Conservation (phyloP, 2,888 invertebrate species). For the Xylota segnis region DNA sequence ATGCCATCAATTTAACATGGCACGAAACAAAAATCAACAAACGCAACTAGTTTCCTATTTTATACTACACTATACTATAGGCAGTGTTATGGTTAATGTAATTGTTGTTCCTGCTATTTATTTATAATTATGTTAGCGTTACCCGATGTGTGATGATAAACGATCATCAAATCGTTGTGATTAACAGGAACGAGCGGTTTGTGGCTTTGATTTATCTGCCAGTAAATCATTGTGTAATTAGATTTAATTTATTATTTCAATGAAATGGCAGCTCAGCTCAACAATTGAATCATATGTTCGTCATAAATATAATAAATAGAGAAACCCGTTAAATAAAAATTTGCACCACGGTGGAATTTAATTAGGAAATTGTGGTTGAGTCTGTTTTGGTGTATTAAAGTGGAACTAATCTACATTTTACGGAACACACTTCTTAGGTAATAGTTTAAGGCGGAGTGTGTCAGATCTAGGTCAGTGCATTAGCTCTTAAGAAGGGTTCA, state of each 20-base stretch:
- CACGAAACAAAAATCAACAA: slow-evolving; percentile 52
- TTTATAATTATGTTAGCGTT: slow-evolving; percentile 50
- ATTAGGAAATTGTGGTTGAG: neutral
- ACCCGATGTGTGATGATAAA: slow-evolving; percentile 56
- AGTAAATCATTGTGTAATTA: slow-evolving; percentile 60
- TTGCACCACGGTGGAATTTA: neutral
- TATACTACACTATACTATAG: neutral
- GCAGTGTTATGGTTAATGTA: slow-evolving; percentile 51
- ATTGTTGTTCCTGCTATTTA: slow-evolving; percentile 45
- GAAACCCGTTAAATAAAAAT: slow-evolving; percentile 12
- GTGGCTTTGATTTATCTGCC: slow-evolving; percentile 48
- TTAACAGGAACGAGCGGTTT: slow-evolving; percentile 57
- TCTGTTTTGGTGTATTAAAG: neutral
- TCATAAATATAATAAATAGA: neutral
- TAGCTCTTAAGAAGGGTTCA: too few relatives aligned
- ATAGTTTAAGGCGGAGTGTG: too few relatives aligned
- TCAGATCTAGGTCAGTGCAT: too few relatives aligned
- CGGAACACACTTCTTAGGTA: neutral
- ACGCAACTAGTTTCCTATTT: slow-evolving; percentile 41
- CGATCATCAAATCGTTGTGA: slow-evolving; percentile 64
- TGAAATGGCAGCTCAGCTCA: slow-evolving; percentile 14
- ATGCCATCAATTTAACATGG: slow-evolving; percentile 38
- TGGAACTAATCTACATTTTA: neutral
- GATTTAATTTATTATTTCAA: slow-evolving; percentile 57
- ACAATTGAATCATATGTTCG: neutral